Base-by-base conservation (phyloP, 2,888 invertebrate species). In the Tenthredo scrophulariae region DNA sequence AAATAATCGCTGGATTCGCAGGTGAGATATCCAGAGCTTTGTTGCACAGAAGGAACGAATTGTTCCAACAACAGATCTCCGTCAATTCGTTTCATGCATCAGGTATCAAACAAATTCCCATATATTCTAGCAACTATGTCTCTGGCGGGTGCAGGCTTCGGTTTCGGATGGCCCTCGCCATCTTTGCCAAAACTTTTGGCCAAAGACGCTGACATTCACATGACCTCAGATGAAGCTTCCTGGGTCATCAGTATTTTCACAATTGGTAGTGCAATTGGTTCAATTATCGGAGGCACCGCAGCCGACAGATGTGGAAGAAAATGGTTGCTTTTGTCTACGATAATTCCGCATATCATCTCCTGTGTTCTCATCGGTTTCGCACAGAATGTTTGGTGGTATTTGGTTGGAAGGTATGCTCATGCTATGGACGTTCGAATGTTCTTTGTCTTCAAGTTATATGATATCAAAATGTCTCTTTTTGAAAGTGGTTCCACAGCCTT, bases 261-360 rank as follows among this genome's bases (percentile, higher is more conserved):
- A 13, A 26, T 88, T 3, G 89, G 89, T 6, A 85, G 85, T 2
- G 83, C 84, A 37, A 10, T 89, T 4, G 89, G 89, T 29, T 85
- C 88, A 18, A 26, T 87, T 29, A 0, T 85, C 15, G 70, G 85
- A 5, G 86, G 77, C 6, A 26, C 87, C 0, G 29, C 88, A 13
- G 74, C 86, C 13, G 85, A 89, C 62, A 75, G 26, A 0, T 86
- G 88, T 15, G 89, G 89, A 22, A 86, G 89, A 72, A 89, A 89
- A 85, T 87, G 83, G 87, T 86, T 86, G 13, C 84, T 89, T 18
- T 85, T 84, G 29, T 4, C 29, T 1, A 46, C 77, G 1, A 84
- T 79, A 7, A 0, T 86, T 2, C 88, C 88, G 4, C 84, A 75
- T 9, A 26, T 89, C 1, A 26, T 82, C 2, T 82, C 85, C 10